phyloP scores from a whole-genome alignment of 2,888 invertebrate species.

The Nemotelus pantherinus region DNA sequence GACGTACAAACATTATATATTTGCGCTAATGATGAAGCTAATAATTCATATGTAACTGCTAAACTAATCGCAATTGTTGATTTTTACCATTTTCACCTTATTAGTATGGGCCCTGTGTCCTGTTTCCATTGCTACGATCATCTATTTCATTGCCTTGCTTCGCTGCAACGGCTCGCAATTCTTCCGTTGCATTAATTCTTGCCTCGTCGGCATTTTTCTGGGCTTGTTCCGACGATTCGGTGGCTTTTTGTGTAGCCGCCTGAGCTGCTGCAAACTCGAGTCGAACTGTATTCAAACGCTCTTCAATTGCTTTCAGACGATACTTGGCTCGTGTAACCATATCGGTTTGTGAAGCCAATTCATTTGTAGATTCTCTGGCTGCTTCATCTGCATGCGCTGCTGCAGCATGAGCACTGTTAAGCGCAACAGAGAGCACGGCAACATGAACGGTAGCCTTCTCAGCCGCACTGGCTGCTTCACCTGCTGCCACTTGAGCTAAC shows the following conservation, averaged over 20 bases:
- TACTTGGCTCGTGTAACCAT: slow-evolving; percentile 79
- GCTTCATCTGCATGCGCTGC: slow-evolving; percentile 76
- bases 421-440: slow-evolving; percentile 72
- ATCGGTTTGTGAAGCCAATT: slow-evolving; percentile 76
- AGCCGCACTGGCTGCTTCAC: slow-evolving; percentile 68
- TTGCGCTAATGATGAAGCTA: no score
- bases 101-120: no score
- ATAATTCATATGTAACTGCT: no score
- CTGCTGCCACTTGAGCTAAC: slow-evolving; percentile 75
- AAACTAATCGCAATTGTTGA: no score
- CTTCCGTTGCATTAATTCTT: background rate
- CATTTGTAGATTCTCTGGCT: slow-evolving; percentile 76
- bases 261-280: slow-evolving; percentile 64
- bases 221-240: slow-evolving; percentile 63
- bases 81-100: no score
- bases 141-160: no score
- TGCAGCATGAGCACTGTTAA: slow-evolving; percentile 77
- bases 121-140: no score
- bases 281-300: slow-evolving; percentile 73
- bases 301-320: slow-evolving; percentile 70
- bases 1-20: no score
- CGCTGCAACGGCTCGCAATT: background rate
- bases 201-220: slow-evolving; percentile 76
- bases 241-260: slow-evolving; percentile 66
- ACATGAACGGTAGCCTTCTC: slow-evolving; percentile 8